These are phyloP conservation scores for Lobophora halterata DNA, from an alignment of 2,888 invertebrate species.

Conservation along the genomic window DNA sequence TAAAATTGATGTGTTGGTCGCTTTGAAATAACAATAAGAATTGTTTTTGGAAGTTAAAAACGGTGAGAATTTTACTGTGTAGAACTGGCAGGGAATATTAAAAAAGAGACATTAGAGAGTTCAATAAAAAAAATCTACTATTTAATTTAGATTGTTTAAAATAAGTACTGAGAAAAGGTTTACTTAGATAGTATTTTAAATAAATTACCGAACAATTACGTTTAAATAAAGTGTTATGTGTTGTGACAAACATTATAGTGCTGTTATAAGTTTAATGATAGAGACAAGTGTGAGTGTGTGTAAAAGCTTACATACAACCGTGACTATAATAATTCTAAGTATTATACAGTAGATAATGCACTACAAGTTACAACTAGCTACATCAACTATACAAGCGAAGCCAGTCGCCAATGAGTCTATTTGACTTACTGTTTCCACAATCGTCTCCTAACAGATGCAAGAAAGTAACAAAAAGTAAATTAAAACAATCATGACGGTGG, in stretches of 20 bases:
- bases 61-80: not conserved
- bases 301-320: conserved; percentile 21
- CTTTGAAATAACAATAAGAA: not conserved
- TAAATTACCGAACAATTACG: conserved; percentile 16
- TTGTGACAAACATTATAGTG: conserved; percentile 23
- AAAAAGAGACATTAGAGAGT: not conserved
- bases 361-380: conserved; percentile 47
- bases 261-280: conserved; percentile 23
- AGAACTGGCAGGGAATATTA: conserved; percentile 7
- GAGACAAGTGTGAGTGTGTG: conserved; percentile 23
- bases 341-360: conserved; percentile 43
- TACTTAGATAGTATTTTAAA: conserved; percentile 10
- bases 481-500: conserved; percentile 68
- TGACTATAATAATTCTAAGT: conserved; percentile 19
- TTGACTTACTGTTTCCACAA: conserved; percentile 81
- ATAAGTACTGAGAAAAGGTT: conserved; percentile 9
- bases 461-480: conserved; percentile 75
- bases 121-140: conserved; percentile 10
- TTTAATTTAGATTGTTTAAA: conserved; percentile 7
- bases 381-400: conserved; percentile 67
- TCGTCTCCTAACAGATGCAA: conserved; percentile 80
- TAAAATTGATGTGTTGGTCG: conserved; percentile 1
- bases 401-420: conserved; percentile 70
- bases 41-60: not conserved
- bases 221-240: conserved; percentile 21